Base-by-base conservation (phyloP, 2,797 vertebrate species). In the Mormyrus hasselquistii region DNA sequence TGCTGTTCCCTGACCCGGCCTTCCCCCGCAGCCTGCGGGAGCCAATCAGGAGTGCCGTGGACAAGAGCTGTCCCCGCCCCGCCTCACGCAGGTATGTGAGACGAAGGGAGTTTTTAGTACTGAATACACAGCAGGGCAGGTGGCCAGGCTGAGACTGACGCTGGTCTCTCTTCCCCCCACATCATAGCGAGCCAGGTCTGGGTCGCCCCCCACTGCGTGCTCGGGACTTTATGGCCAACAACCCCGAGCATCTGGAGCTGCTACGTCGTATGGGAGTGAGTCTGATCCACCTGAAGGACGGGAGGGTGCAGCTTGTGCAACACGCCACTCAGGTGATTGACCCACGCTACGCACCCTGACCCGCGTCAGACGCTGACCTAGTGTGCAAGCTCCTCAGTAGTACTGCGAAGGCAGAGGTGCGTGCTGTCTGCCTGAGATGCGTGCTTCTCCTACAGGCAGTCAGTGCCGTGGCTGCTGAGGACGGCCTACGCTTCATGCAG, bases 191-290 rank as follows among this genome's bases (percentile, higher is more conserved):
- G 89, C 95, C 95, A 0, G 96, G 96, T 6, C 93, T 96, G 93
- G 96, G 96, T 9, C 94, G 92, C 76, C 97, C 97, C 88, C 98
- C 98, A 0, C 50, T 99, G 90, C 96, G 98, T 94, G 99, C 99
- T 92, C 97, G 98, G 93, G 99, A 99, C 94, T 99, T 99, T 93
- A 99, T 99, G 99, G 98, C 98, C 89, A 99, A 97, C 94, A 99
- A 98, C 92, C 96, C 97, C 22, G 98, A 99, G 92, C 99, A 99
- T 94, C 93, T 99, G 95, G 98, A 99, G 94, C 97, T 99, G 92
- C 94, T 99, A 92, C 97, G 97, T 94, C 96, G 97, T 93, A 99
- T 99, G 99, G 99, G 98, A 90, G 98, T 99, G 93, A 99, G 97
- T 92, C 96, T 99, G 91, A 98, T 99, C 92, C 99, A 99, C 91